Base-by-base conservation (phyloP, 2,888 invertebrate genomes). In the Platerodrilus igneus region DNA sequence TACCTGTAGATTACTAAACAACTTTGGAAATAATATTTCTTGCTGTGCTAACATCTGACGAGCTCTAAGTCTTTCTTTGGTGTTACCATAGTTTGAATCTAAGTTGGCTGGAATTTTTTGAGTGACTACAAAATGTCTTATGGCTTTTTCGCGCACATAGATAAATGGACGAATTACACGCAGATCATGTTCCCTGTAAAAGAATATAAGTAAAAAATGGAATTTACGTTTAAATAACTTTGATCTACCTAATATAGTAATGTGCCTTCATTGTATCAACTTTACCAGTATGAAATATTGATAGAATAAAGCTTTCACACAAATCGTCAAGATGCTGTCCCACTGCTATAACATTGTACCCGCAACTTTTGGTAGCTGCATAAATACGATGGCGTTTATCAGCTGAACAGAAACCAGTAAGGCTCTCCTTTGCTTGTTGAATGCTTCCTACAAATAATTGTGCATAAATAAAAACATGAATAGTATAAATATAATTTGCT, bases 301-400 rank as follows among this genome's bases (percentile, higher is more conserved):
- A 83, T 58, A 87, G 80, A 42, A 92, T 67, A 67, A 93, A 90
- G 45, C 83, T 83, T 58, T 86, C 81, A 14, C 87, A 83, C 3
- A 91, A 73, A 64, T 88, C 87, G 67, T 92, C 91, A 33, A 92
- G 69, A 62, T 86, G 85, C 63, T 92, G 91, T 2, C 88, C 91
- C 18, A 92, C 71, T 0, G 90, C 91, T n/a, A 90, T 72, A 2
- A 91, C 91, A 62, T 89, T 86, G 70, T 87, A 93, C 1, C 82
- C 81, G 53, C 86, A 81, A 37, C 79, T 74, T 45, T 82, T 75
- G 1, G 89, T 89, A 16, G 84, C 76, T 0, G 79, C 72, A 62
- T 88, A 87, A 20, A 89, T 75, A 44, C 86, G 77, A 3, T 84
- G 82, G 8, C 89, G 75, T 48, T 81, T 79, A 63, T 79, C 75